Evolutionary conservation across 2,113 vertebrate genomes (phyloP), one percentile per base, ranked within the genome.

Genomic region (Crotalus horridus): DNA sequence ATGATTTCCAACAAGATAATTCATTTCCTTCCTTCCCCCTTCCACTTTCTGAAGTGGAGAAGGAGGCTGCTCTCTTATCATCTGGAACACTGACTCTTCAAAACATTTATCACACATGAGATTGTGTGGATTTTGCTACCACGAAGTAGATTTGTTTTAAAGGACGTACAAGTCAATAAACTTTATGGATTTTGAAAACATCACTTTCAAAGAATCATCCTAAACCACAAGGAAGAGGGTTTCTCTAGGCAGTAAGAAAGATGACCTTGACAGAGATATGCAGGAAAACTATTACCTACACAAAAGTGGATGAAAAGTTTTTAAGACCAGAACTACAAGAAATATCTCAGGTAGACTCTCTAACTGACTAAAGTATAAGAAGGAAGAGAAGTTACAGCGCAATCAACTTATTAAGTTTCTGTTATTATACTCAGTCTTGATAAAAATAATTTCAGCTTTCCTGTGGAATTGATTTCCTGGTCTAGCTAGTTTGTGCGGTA

Each of bases 1-100:
- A 39, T 58, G 43, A 89, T 64, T 86, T 93, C 93, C 91, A 88
- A 89, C n/a, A 88, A 81, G 33, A 33, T 64, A 86, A 91, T 89
- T 6, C 56, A 33, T 85, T 58, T 33, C 23, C 64, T 51, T 29
- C 10, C 54, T 55, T 43, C 26, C 10, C 46, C 64, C 23, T 54
- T 48, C 48, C 39, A 4, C 8, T 81, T 46, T 20, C 61, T 48
- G 5, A 54, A 87, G n/a, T 3, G 20, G 17, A 11, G 13, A 23
- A n/a, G 43, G 8, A 17, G 15, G 29, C 58, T 90, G 48, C 56
- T 86, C 26, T 29, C 43, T 43, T 33, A 54, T 33, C 13, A 64
- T n/a, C 21, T 43, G 51, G 54, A 48, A 59, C 21, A 21, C 85
- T 59, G 58, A 29, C 24, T 81, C 21, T 48, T 87, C 29, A 90